Percentiles rank a stretch among this genome's conserved stretches.
phyloP scores from a whole-genome alignment of 1,140 invertebrate species.

The Megathymus violae region DNA sequence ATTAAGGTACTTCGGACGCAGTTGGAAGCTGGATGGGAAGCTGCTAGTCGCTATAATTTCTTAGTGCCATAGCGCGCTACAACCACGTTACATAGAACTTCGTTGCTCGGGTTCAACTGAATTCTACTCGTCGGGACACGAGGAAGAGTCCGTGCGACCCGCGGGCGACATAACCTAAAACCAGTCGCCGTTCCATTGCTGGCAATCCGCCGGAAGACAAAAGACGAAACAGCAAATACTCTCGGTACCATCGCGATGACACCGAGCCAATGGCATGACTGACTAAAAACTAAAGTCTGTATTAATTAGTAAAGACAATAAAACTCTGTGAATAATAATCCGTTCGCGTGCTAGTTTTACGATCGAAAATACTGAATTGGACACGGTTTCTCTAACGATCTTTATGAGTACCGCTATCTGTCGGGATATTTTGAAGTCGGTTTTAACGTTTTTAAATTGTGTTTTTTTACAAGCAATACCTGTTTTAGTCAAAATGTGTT shows the following conservation, averaged over 20 bases:
- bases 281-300: conserved; percentile 20
- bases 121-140: no score
- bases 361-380: conserved; percentile 64
- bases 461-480: not conserved
- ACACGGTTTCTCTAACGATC: conserved; percentile 49
- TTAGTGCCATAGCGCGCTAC: no score
- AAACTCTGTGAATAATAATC: conserved; percentile 50
- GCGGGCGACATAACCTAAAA: no score
- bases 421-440: conserved; percentile 52
- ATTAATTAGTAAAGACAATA: conserved; percentile 66
- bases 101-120: no score
- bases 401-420: conserved; percentile 49
- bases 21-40: no score
- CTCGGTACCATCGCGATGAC: conserved; percentile 9
- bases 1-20: no score
- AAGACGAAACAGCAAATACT: conserved; percentile 1
- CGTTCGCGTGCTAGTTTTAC: conserved; percentile 62
- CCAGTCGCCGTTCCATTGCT: no score
- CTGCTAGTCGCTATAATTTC: no score
- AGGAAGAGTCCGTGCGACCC: no score
- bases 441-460: conserved; percentile 1
- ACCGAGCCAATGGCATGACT: conserved; percentile 13
- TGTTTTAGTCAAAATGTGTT: no score
- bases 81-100: no score
- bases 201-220: not conserved